Evolutionary conservation across 2,888 invertebrate species (phyloP).

Genomic region (Philopedon plagiatum): DNA sequence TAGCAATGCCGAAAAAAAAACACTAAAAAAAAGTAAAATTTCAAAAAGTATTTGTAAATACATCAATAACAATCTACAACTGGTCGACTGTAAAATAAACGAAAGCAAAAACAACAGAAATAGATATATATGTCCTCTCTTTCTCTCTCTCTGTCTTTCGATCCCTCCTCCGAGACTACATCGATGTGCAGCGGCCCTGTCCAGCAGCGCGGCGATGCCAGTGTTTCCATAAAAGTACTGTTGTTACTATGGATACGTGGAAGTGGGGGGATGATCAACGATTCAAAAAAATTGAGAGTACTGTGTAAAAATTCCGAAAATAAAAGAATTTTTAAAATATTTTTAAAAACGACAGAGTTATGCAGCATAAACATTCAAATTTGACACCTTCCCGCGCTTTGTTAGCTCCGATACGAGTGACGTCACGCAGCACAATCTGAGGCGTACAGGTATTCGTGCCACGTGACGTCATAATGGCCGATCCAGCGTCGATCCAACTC

Average conservation of each 20-base stretch:
- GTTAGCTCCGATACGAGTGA: no score
- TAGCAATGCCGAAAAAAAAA: slow-evolving; percentile 41
- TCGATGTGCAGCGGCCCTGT: slow-evolving; percentile 29
- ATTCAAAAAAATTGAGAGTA: neutral
- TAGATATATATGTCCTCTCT: slow-evolving; percentile 18
- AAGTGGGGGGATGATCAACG: neutral
- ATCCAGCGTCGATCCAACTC: no score
- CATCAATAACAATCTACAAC: neutral
- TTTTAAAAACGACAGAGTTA: no score
- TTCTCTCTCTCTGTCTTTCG: slow-evolving; percentile 39
- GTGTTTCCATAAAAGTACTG: slow-evolving; percentile 20
- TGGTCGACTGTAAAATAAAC: slow-evolving; percentile 23
- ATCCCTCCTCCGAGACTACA: slow-evolving; percentile 35
- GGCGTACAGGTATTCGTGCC: no score
- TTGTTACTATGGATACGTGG: neutral
- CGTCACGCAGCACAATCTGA: no score
- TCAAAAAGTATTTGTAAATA: neutral
- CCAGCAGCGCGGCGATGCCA: slow-evolving; percentile 24
- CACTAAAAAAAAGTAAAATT: slow-evolving; percentile 14
- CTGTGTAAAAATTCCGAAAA: no score
- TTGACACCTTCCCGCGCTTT: no score
- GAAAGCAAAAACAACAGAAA: slow-evolving; percentile 33
- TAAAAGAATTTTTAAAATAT: no score
- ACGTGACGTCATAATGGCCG: no score
- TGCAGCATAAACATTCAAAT: no score